phyloP scores from a whole-genome alignment of 2,888 invertebrate species.

The Luperina testacea region DNA sequence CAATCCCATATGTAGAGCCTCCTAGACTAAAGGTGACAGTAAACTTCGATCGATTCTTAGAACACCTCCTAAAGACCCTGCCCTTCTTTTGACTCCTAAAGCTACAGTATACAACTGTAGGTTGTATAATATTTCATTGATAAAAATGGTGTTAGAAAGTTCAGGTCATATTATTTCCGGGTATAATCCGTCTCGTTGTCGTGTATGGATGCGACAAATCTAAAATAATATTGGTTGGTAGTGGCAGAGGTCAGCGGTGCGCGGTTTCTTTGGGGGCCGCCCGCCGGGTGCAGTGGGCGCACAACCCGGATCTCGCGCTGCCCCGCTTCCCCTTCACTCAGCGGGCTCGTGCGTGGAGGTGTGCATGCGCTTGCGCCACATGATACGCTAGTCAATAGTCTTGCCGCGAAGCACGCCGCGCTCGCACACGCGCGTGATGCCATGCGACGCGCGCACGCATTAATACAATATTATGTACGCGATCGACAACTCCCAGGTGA shows the following conservation, averaged over 20 bases:
- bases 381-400: slow-evolving; percentile 77
- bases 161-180: slow-evolving; percentile 58
- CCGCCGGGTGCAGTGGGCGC: slow-evolving; percentile 86
- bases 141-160: slow-evolving; percentile 59
- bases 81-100: neutral
- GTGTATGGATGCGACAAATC: slow-evolving; percentile 72
- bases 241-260: slow-evolving; percentile 82
- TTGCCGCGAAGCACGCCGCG: slow-evolving; percentile 85
- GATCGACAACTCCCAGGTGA: slow-evolving; percentile 89
- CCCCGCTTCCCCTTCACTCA: slow-evolving; percentile 89
- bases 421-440: slow-evolving; percentile 79
- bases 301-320: slow-evolving; percentile 88
- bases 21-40: neutral
- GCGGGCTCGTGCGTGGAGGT: slow-evolving; percentile 83
- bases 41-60: neutral
- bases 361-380: slow-evolving; percentile 76
- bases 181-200: slow-evolving; percentile 51
- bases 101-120: neutral
- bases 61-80: neutral
- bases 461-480: slow-evolving; percentile 88
- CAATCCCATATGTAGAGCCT: neutral
- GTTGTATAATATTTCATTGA: slow-evolving; percentile 39
- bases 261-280: slow-evolving; percentile 84
- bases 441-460: slow-evolving; percentile 79
- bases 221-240: slow-evolving; percentile 72